Evolutionary conservation across 92 coral and sea anemone genomes (phyloP).

Genomic region (Palythoa caribaeorum): DNA sequence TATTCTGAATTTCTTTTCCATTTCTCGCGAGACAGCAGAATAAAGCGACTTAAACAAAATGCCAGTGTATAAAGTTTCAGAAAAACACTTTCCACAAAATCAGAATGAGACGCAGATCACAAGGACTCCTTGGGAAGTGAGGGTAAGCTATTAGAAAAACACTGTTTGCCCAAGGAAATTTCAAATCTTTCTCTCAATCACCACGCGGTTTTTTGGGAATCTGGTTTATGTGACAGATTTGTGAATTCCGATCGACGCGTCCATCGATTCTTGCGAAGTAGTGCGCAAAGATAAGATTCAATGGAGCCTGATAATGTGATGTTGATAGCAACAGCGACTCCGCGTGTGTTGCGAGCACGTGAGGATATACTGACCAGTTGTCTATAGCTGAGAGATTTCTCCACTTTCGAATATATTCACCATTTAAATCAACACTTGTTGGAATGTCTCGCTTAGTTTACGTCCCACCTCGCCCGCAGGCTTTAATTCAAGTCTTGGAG

Average conservation of each 20-base stretch:
- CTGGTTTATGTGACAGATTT: conserved; percentile 40
- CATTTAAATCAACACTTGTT: background rate
- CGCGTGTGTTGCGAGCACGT: background rate
- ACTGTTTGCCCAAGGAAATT: conserved; percentile 38
- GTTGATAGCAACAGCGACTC: background rate
- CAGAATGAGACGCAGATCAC: background rate
- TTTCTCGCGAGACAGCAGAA: conserved; percentile 16
- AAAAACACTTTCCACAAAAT: background rate
- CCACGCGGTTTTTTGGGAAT: background rate
- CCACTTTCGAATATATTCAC: background rate
- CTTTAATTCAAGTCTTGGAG: conserved; percentile 23
- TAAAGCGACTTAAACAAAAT: conserved; percentile 8
- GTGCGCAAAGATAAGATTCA: background rate
- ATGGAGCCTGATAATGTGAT: background rate
- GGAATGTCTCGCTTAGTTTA: conserved; percentile 33
- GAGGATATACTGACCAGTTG: background rate
- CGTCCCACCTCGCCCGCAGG: conserved; percentile 34
- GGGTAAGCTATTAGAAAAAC: conserved; percentile 13
- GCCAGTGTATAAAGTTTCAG: conserved; percentile 3
- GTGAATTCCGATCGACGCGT: conserved; percentile 42
- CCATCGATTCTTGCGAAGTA: background rate
- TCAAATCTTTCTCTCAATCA: background rate
- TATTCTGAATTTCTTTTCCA: background rate
- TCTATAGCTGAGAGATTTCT: background rate
- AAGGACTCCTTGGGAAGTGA: background rate